Conservation (phyloP, 1,140 invertebrate genomes). For the Phymorhynchus buccinoides region DNA sequence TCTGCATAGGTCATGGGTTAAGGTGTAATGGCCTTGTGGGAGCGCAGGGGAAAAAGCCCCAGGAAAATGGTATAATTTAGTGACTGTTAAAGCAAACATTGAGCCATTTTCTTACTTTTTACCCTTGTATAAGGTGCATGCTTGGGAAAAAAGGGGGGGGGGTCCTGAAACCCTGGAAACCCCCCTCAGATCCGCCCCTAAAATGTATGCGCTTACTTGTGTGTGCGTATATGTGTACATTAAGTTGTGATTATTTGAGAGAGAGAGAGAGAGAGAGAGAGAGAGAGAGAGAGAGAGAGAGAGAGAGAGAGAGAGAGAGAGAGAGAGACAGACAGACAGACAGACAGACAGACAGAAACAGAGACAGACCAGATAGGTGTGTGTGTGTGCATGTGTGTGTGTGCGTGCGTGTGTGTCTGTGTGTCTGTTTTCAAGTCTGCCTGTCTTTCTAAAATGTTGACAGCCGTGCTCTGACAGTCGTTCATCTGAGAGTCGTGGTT, state of each 20-base stretch:
- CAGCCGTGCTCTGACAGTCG: background rate
- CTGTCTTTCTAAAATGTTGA: background rate
- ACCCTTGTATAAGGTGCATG: background rate
- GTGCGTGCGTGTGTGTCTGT: constrained; percentile 5
- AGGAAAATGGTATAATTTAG: no score
- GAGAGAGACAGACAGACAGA: background rate
- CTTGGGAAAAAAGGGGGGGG: background rate
- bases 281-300: background rate
- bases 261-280: background rate
- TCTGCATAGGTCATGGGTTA: no score
- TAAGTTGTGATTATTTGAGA: no score
- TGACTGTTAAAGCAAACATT: no score
- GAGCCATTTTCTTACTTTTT: no score
- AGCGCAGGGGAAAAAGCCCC: no score
- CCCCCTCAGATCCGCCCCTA: no score
- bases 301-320: background rate
- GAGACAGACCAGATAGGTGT: background rate
- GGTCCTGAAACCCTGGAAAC: no score
- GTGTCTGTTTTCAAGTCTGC: background rate
- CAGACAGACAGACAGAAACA: background rate
- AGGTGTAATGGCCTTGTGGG: no score
- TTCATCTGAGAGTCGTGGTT: background rate
- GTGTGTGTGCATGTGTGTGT: background rate
- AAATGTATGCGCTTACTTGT: no score
- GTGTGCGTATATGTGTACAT: no score